Evolutionary conservation across 1,140 invertebrate species (phyloP).

Genomic region (Anastrepha ludens): DNA sequence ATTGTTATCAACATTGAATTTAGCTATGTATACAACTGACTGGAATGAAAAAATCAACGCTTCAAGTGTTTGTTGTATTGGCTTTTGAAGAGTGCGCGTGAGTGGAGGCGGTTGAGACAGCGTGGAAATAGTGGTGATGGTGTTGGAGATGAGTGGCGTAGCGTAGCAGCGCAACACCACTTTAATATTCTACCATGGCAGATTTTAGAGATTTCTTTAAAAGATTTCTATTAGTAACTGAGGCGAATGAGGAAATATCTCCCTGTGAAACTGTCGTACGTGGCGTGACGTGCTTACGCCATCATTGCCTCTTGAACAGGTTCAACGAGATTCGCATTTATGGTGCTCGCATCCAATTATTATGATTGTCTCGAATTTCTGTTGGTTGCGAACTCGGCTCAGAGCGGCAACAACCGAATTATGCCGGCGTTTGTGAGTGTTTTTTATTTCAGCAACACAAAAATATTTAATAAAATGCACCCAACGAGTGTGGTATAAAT

Average conservation of each 20-base stretch:
- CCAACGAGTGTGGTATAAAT: not conserved
- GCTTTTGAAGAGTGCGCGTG: not conserved
- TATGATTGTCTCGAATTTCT: conserved; percentile 31
- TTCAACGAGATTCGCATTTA: conserved; percentile 12
- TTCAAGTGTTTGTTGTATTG: not conserved
- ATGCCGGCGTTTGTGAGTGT: not conserved
- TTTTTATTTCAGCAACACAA: not conserved
- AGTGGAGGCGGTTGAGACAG: not conserved
- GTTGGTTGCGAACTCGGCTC: not conserved
- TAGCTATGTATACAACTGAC: not conserved
- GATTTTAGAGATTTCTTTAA: conserved; percentile 66
- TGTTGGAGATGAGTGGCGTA: conserved; percentile 41
- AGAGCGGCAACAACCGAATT: conserved; percentile 3
- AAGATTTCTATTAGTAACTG: conserved; percentile 68
- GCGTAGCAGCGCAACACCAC: conserved; percentile 26
- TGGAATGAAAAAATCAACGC: not conserved
- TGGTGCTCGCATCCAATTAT: conserved; percentile 23
- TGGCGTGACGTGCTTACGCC: not conserved
- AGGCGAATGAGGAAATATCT: conserved; percentile 68
- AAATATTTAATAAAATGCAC: not conserved
- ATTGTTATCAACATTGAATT: not conserved
- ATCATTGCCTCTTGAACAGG: conserved; percentile 35
- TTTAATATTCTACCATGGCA: conserved; percentile 57
- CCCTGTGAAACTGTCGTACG: conserved; percentile 16
- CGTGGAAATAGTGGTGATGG: not conserved